Conservation (phyloP, 2,113 vertebrate species). For the Triplophysa tibetana region DNA sequence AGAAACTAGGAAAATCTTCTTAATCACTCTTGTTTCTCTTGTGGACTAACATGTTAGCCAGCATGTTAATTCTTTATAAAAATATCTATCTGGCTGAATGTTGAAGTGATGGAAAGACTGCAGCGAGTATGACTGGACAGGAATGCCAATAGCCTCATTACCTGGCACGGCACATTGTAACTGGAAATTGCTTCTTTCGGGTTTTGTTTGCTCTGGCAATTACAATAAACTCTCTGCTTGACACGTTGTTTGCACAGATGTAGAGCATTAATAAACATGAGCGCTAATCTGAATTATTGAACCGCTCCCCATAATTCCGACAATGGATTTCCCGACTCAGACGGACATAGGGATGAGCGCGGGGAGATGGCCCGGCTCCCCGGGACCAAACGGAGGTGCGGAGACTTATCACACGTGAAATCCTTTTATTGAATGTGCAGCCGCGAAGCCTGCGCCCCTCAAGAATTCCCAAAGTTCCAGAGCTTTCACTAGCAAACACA, state of each 20-base stretch:
- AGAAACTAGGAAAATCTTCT: conserved; percentile 90
- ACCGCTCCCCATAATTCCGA: conserved; percentile 95
- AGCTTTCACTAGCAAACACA: background rate
- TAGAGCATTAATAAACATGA: conserved; percentile 99
- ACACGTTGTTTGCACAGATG: conserved; percentile 99
- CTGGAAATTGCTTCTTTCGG: conserved; percentile 99
- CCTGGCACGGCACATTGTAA: conserved; percentile 99
- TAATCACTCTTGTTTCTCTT: conserved; percentile 94
- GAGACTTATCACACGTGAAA: conserved; percentile 85
- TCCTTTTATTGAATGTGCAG: conserved; percentile 88
- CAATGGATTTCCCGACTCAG: conserved; percentile 80
- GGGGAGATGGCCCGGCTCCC: conserved; percentile 68
- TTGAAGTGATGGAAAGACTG: conserved; percentile 87
- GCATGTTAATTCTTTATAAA: conserved; percentile 96
- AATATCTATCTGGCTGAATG: conserved; percentile 91
- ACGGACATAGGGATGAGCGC: conserved; percentile 43
- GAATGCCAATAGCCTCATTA: conserved; percentile 99
- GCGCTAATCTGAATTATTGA: conserved; percentile 99
- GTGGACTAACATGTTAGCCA: conserved; percentile 87
- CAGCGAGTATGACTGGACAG: conserved; percentile 80
- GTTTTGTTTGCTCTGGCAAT: conserved; percentile 99
- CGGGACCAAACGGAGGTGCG: conserved; percentile 80
- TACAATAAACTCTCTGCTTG: conserved; percentile 99
- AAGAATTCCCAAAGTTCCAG: conserved; percentile 73
- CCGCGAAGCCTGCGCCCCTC: conserved; percentile 74